phyloP scores from a whole-genome alignment of 2,113 vertebrate species.

The Podocnemis expansa region DNA sequence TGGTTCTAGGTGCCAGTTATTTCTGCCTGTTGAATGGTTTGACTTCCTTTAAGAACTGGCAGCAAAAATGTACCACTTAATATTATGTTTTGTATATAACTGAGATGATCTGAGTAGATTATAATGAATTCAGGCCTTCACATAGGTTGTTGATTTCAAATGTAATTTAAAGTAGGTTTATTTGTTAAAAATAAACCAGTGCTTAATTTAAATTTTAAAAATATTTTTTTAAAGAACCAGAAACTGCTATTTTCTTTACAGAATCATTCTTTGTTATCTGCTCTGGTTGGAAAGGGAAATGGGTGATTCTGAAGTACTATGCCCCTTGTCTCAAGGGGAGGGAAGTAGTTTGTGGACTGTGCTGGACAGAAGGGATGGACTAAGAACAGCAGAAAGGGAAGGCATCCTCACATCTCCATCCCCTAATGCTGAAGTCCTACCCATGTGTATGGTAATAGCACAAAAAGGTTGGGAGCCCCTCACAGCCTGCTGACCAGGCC shows the following conservation, averaged over 20 bases:
- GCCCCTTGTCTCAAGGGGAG: neutral
- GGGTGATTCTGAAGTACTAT: neutral
- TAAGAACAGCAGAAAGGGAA: neutral
- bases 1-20: neutral
- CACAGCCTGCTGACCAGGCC: neutral
- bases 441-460: neutral
- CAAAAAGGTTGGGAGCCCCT: neutral
- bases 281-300: neutral
- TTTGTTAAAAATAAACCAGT: no score
- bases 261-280: neutral
- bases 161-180: neutral
- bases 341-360: no score
- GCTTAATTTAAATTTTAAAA: neutral
- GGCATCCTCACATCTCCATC: neutral
- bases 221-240: neutral
- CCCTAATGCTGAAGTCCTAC: fast-evolving
- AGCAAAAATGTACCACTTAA: neutral
- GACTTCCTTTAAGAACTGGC: neutral
- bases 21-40: neutral
- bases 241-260: neutral
- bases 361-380: no score
- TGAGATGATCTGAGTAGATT: neutral
- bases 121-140: neutral
- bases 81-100: neutral
- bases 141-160: neutral